Evolutionary conservation across 2,888 invertebrate genomes (phyloP).

Genomic region (Thereva unica): DNA sequence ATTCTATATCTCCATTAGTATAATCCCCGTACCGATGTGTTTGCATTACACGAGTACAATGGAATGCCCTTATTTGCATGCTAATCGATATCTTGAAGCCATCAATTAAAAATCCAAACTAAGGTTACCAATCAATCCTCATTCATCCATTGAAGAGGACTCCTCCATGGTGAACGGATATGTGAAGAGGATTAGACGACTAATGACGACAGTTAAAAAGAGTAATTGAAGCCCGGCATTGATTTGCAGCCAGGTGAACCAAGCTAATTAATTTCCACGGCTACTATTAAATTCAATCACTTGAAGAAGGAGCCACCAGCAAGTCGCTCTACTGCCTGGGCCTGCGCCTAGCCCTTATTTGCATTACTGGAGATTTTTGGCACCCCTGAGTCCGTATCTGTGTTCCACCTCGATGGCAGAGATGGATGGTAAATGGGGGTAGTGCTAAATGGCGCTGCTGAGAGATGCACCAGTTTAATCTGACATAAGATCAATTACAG

Average conservation of each 20-base stretch:
- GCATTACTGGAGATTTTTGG: neutral
- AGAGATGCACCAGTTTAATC: neutral
- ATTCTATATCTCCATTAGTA: too few species aligned
- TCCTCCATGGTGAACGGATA: too few species aligned
- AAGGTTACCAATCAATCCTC: too few species aligned
- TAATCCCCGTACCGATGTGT: too few species aligned
- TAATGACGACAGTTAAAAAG: conserved; percentile 14
- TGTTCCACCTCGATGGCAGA: neutral
- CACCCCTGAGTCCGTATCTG: neutral
- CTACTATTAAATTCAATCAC: conserved; percentile 8
- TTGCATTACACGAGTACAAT: too few species aligned
- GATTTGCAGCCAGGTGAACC: conserved; percentile 15
- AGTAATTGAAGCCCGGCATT: conserved; percentile 13
- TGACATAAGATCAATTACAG: conserved; percentile 14
- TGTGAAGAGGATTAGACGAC: neutral
- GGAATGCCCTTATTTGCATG: too few species aligned
- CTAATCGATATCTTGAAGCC: too few species aligned
- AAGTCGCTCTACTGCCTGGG: neutral
- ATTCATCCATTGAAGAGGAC: too few species aligned
- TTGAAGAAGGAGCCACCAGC: neutral
- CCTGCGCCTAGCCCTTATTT: neutral
- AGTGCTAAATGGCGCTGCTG: conserved; percentile 1
- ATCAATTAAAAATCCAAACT: too few species aligned
- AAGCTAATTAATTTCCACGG: conserved; percentile 9
- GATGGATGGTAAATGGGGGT: neutral